A percentile compares a stretch with the other conserved stretches of the same genome.
These are phyloP conservation scores for Lepidocyrtinus sp. DNA, from an alignment of 2,888 invertebrate genomes.

Conservation along the genomic window DNA sequence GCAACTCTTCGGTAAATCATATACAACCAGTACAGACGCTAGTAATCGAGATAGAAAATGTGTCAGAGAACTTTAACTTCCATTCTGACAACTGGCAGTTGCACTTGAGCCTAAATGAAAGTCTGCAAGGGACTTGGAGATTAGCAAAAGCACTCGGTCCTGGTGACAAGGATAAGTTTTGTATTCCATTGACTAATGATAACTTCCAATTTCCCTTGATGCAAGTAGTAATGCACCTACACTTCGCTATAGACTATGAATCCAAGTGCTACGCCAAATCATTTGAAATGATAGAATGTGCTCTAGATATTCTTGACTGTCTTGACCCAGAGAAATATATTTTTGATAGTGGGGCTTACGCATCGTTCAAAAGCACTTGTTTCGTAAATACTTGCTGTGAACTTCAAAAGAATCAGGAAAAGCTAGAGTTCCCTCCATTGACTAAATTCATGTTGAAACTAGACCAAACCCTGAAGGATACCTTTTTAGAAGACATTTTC, in stretches of 20 bases:
- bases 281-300: constrained; percentile 22
- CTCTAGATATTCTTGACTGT: constrained; percentile 54
- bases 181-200: constrained; percentile 25
- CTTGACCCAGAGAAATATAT: constrained; percentile 40
- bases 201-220: constrained; percentile 20
- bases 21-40: constrained; percentile 30
- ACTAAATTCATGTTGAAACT: constrained; percentile 57
- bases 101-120: constrained; percentile 35
- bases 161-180: constrained; percentile 49
- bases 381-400: constrained; percentile 1
- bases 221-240: constrained; percentile 33
- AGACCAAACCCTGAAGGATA: constrained; percentile 26
- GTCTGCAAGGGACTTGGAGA: constrained; percentile 46
- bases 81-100: constrained; percentile 53
- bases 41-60: constrained; percentile 46
- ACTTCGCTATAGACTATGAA: constrained; percentile 47
- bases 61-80: constrained; percentile 51
- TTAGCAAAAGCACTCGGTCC: constrained; percentile 49
- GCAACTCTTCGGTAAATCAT: background rate
- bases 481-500: constrained; percentile 49
- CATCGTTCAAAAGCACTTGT: background rate
- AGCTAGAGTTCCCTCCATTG: constrained; percentile 37
- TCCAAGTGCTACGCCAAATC: constrained; percentile 39
- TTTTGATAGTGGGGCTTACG: background rate
- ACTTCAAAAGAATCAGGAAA: constrained; percentile 1